Conservation (phyloP, 2,888 invertebrate genomes). For the Cataglyphis rosenhaueri region DNA sequence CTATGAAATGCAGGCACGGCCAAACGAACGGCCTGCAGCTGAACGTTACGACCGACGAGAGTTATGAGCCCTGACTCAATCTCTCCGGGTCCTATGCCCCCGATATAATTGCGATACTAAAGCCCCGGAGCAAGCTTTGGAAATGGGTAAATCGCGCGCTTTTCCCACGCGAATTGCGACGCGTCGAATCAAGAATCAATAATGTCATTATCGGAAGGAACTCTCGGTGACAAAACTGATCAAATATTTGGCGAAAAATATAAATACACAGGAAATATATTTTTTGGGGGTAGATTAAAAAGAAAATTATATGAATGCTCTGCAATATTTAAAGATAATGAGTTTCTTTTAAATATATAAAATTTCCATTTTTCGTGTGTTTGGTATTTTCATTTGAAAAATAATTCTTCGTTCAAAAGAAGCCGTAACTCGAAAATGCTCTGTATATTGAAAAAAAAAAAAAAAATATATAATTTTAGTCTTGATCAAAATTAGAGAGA, state of each 20-base stretch:
- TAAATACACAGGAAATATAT: background rate
- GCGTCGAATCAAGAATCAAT: background rate
- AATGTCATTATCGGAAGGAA: background rate
- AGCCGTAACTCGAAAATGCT: background rate
- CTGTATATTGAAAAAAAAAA: too few relatives aligned
- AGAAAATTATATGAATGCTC: background rate
- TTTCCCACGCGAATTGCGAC: constrained; percentile 9
- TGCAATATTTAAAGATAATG: background rate
- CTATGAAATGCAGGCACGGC: constrained; percentile 81
- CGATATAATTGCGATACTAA: constrained; percentile 77
- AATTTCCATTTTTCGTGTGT: background rate
- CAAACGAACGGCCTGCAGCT: constrained; percentile 79
- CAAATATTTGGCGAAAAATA: background rate
- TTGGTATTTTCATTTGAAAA: background rate
- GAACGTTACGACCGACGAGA: constrained; percentile 81
- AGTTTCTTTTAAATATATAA: background rate
- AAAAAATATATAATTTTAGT: too few relatives aligned
- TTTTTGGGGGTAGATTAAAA: background rate
- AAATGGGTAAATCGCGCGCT: constrained; percentile 62
- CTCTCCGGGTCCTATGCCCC: constrained; percentile 75
- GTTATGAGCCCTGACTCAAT: constrained; percentile 81
- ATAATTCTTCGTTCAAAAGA: background rate
- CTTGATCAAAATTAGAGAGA: too few relatives aligned
- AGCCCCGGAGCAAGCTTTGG: constrained; percentile 69
- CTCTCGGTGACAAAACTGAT: background rate